Evolutionary conservation across 2,113 vertebrate species (phyloP), one percentile per base, ranked within the genome.

Genomic region (Gallinago paraguaiae): DNA sequence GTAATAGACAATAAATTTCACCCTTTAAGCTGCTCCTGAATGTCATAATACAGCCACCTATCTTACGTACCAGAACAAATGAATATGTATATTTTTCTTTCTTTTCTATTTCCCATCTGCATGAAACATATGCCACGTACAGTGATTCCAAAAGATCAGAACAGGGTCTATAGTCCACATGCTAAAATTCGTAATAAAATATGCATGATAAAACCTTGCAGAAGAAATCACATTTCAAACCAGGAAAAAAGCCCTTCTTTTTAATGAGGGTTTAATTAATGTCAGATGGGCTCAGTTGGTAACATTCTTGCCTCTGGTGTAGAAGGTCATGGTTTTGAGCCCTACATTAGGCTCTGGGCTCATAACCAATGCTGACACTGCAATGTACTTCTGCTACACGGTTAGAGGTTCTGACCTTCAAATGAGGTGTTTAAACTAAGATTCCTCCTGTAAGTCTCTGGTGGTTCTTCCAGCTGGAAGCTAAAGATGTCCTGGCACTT

Each of bases 191-290:
- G 0, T 92, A 71, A 95, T 97, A 95, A 97, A 97, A 97, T 96
- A 97, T 97, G 95, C 95, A 97, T 88, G 75, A 79, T 82, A 64
- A 95, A 95, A 92, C 88, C 95, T 97, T 88, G 86, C 72, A 48
- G 90, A 95, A 82, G 85, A 97, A 96, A 92, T 70, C 76, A 39
- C 81, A 95, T 84, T 90, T 82, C 93, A 88, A 91, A 93, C 87
- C 57, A 83, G 75, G 71, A 78, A 94, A 92, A 79, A 87, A 79
- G 53, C 90, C 86, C 53, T 96, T 60, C 37, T 82, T 97, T 95
- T 96, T 97, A 97, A 97, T 95, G 95, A 96, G 93, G 93, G 92
- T 83, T 94, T 97, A 97, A 97, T 97, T 97, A 96, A 96, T 90
- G 93, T 97, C 95, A 95, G 92, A 92, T 93, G 90, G 94, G 93